phyloP scores from a whole-genome alignment of 2,113 vertebrate genomes.

The Alligator sinensis region DNA sequence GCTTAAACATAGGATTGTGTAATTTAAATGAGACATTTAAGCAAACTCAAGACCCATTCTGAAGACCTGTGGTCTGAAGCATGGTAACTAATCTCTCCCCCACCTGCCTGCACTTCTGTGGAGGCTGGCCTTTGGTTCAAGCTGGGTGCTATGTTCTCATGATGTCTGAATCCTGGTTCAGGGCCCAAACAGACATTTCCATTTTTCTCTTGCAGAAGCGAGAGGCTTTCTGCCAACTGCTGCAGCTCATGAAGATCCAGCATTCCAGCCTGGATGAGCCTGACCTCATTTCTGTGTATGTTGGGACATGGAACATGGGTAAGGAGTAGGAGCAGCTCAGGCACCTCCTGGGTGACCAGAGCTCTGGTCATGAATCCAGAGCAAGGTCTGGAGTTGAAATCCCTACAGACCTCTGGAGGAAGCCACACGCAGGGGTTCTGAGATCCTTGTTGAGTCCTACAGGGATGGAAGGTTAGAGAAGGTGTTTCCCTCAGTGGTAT shows the following conservation, averaged over 20 bases:
- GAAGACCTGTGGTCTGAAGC: accelerated
- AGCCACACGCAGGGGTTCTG: not conserved
- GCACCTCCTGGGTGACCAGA: not conserved
- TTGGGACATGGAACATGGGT: slow-evolving; percentile 94
- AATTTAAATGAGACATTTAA: not conserved
- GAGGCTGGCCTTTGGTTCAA: accelerated
- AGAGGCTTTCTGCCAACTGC: slow-evolving; percentile 88
- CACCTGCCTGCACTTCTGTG: not conserved
- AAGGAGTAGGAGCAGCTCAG: not conserved
- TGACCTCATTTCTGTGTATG: slow-evolving; percentile 86
- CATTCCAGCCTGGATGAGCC: slow-evolving; percentile 83
- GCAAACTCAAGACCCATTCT: not conserved
- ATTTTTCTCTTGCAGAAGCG: slow-evolving; percentile 73
- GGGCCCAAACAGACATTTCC: accelerated
- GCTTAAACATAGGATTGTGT: not conserved
- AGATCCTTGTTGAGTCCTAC: not conserved
- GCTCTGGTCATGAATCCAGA: accelerated
- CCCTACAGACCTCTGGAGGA: not conserved
- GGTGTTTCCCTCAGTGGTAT: not conserved
- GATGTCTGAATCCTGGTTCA: not conserved
- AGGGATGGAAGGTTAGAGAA: not conserved
- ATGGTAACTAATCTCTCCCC: accelerated
- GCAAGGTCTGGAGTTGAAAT: not conserved
- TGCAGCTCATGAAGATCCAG: slow-evolving; percentile 87
- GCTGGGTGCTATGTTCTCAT: not conserved